Percentiles rank a stretch among this genome's conserved stretches.
Conservation (phyloP, 2,888 invertebrate genomes). For the Pegoplata infirma region DNA sequence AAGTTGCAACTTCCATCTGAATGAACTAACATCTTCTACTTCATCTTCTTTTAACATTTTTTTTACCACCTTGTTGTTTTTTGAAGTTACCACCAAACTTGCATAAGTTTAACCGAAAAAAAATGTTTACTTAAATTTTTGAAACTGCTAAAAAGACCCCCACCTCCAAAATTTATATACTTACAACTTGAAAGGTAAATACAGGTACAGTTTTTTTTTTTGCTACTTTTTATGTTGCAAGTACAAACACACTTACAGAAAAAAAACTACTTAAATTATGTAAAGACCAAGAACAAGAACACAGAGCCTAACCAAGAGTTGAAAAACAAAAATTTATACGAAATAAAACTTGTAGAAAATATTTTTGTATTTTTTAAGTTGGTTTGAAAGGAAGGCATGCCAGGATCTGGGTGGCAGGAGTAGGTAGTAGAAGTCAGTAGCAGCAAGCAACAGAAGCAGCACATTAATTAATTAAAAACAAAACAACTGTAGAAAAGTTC, state of each 20-base stretch:
- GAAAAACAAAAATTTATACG: constrained; percentile 8
- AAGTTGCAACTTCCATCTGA: constrained; percentile 46
- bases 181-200: constrained; percentile 59
- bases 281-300: constrained; percentile 58
- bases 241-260: constrained; percentile 10
- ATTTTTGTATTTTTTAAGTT: constrained; percentile 14
- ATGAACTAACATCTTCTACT: constrained; percentile 55
- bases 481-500: constrained; percentile 56
- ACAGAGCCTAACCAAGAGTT: constrained; percentile 44
- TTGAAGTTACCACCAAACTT: constrained; percentile 41
- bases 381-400: too few relatives aligned
- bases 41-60: constrained; percentile 34
- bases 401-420: too few relatives aligned
- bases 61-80: constrained; percentile 12
- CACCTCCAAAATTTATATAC: constrained; percentile 5
- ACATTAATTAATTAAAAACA: constrained; percentile 63
- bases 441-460: constrained; percentile 32
- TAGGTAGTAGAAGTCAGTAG: not conserved
- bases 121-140: constrained; percentile 37
- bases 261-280: constrained; percentile 59
- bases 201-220: constrained; percentile 46
- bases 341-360: constrained; percentile 50
- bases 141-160: constrained; percentile 20
- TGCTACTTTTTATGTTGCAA: constrained; percentile 34
- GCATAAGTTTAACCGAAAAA: constrained; percentile 30